phyloP scores from a whole-genome alignment of 2,888 invertebrate species.

The Choristoneura rosaceana region DNA sequence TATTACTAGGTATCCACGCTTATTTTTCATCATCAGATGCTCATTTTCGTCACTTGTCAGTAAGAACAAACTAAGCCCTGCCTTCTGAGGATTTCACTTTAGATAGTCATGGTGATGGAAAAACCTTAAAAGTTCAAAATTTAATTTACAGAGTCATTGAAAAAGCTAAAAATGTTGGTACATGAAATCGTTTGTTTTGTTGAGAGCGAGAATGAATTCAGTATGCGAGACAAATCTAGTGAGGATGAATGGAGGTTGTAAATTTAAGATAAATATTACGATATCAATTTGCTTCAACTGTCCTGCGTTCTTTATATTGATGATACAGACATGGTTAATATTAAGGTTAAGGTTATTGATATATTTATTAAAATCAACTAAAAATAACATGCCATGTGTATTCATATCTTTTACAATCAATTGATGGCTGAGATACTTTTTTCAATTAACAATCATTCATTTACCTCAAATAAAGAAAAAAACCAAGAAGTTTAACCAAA shows the following conservation, averaged over 20 bases:
- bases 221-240: neutral
- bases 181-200: constrained; percentile 27
- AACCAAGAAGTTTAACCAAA: neutral
- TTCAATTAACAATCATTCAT: too few relatives aligned
- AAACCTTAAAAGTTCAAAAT: constrained; percentile 34
- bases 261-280: too few relatives aligned
- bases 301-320: too few relatives aligned
- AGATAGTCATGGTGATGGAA: constrained; percentile 37
- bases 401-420: neutral
- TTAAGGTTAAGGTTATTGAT: too few relatives aligned
- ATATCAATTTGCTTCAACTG: too few relatives aligned
- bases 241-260: neutral
- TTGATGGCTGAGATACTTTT: neutral
- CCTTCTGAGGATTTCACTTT: constrained; percentile 76
- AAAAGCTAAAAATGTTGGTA: constrained; percentile 38
- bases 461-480: neutral
- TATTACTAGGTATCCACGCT: too few relatives aligned
- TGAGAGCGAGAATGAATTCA: neutral
- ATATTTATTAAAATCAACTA: too few relatives aligned
- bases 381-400: too few relatives aligned
- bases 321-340: too few relatives aligned
- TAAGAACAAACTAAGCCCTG: constrained; percentile 75
- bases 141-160: constrained; percentile 34
- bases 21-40: neutral
- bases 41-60: constrained; percentile 49